Conservation (phyloP, 2,888 invertebrate genomes). For the Drepanosiphum platanoidis region DNA sequence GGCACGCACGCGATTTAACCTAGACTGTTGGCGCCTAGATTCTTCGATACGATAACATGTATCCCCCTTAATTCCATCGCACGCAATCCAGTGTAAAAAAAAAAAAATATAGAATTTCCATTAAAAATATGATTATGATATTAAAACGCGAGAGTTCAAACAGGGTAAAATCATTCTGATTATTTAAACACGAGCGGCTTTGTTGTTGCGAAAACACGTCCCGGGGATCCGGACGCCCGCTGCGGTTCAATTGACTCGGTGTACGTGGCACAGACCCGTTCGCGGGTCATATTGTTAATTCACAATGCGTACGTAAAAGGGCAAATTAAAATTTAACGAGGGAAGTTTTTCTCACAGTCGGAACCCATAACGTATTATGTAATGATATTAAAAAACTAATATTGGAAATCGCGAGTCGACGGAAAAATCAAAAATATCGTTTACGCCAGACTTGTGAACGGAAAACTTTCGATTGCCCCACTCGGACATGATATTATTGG, state of each 20-base stretch:
- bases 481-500: too few relatives aligned
- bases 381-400: too few relatives aligned
- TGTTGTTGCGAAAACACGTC: not conserved
- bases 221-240: not conserved
- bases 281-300: not conserved
- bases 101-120: slow-evolving; percentile 34
- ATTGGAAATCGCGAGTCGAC: not conserved
- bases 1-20: slow-evolving; percentile 35
- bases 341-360: not conserved
- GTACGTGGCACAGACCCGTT: not conserved
- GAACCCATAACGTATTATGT: not conserved
- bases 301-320: not conserved
- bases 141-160: slow-evolving; percentile 7
- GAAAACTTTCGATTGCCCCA: too few relatives aligned
- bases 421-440: too few relatives aligned
- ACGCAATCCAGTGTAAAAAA: slow-evolving; percentile 17
- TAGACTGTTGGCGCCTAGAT: slow-evolving; percentile 60
- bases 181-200: not conserved
- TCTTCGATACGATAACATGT: slow-evolving; percentile 30
- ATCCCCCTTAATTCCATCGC: slow-evolving; percentile 29
- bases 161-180: not conserved
- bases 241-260: not conserved
- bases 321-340: not conserved
- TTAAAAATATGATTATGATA: slow-evolving; percentile 15
- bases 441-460: too few relatives aligned